Evolutionary conservation across 2,797 vertebrate species (phyloP).

Genomic region (Peromyscus aztecus): DNA sequence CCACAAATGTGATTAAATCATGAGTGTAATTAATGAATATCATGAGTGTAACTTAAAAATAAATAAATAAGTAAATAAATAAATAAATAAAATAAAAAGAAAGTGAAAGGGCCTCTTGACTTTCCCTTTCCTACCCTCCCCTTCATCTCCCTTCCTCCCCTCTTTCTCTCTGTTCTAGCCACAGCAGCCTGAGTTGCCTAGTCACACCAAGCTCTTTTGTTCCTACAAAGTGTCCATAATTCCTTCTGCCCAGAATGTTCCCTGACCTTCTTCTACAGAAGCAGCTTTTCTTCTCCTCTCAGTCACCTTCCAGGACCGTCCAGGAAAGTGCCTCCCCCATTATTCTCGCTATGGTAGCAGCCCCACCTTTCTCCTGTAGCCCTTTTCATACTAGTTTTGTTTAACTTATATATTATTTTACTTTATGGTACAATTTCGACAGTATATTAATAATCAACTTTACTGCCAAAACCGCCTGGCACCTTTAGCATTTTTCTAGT

Average conservation of each 20-base stretch:
- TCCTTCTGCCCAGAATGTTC: neutral
- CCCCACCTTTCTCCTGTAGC: neutral
- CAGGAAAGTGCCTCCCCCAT: neutral
- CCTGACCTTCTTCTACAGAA: neutral
- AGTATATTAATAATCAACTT: neutral
- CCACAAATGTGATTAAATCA: too few relatives aligned
- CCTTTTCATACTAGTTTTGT: neutral
- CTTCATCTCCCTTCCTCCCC: neutral
- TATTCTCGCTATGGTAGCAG: neutral
- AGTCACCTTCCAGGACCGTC: neutral
- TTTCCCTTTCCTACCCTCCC: neutral
- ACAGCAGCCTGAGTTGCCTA: neutral
- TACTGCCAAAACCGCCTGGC: neutral
- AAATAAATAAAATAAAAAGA: too few relatives aligned
- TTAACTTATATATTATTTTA: neutral
- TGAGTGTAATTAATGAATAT: too few relatives aligned
- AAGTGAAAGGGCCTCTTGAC: neutral
- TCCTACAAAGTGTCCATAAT: neutral
- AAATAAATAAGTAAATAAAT: too few relatives aligned
- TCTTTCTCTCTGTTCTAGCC: neutral
- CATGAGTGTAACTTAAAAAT: too few relatives aligned
- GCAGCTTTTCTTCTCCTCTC: neutral
- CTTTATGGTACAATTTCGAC: neutral
- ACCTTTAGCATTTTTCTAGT: conserved; percentile 20
- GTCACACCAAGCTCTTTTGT: neutral